These are phyloP conservation scores for Pharmacophagus antenor DNA, from an alignment of 2,888 invertebrate genomes.

Conservation along the genomic window DNA sequence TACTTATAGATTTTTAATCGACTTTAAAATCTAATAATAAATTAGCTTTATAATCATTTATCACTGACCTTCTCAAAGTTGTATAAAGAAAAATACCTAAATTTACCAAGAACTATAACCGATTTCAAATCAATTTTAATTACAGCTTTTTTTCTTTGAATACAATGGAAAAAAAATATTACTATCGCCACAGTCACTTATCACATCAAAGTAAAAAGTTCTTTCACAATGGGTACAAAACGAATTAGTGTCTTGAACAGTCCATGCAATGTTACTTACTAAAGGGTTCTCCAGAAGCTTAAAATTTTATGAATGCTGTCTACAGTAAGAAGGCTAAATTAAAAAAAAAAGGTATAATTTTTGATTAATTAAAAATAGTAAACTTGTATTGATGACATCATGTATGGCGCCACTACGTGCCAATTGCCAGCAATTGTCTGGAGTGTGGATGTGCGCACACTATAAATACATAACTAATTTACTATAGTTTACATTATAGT, in stretches of 20 bases:
- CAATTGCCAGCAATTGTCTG: constrained; percentile 75
- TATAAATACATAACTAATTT: constrained; percentile 2
- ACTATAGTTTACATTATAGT: too few species aligned
- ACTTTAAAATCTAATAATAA: constrained; percentile 22
- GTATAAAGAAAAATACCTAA: constrained; percentile 9
- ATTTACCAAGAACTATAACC: constrained; percentile 11
- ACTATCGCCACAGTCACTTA: too few species aligned
- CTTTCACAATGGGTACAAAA: too few species aligned
- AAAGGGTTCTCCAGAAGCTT: background rate
- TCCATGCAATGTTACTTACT: background rate
- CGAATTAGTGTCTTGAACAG: background rate
- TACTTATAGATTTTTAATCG: constrained; percentile 10
- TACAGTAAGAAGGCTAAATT: background rate
- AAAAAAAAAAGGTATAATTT: background rate
- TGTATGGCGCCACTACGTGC: constrained; percentile 68
- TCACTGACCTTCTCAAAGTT: constrained; percentile 9
- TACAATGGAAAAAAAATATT: background rate
- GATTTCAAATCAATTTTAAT: background rate
- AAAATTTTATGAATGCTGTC: background rate
- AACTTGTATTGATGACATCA: constrained; percentile 62
- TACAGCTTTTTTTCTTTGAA: too few species aligned
- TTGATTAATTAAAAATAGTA: constrained; percentile 21
- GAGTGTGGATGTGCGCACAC: constrained; percentile 39
- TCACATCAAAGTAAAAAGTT: too few species aligned
- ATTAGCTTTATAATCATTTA: constrained; percentile 23